Base-by-base conservation (phyloP, 1,140 invertebrate species). In the Drosophila paulistorum region DNA sequence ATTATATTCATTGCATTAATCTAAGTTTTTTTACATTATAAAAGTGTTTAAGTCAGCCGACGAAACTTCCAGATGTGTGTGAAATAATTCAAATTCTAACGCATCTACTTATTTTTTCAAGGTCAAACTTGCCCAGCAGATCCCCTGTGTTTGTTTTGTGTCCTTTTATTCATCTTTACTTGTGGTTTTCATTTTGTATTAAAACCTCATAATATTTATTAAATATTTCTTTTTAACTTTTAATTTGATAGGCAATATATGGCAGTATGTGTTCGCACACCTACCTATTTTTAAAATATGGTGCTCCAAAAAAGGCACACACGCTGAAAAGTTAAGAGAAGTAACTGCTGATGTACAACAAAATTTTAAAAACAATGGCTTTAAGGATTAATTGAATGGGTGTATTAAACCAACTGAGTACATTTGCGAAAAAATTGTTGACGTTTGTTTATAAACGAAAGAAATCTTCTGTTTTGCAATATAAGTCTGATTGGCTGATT, bases 371-470 rank as follows among this genome's bases (percentile, higher is more conserved):
- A 45, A 67, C 45, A 72, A 54, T 41, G 37, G 68, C 54, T 64
- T 57, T 23, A 42, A 23, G 39, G 37, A 17, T 55, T 68, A 72
- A 58, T 45, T 72, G 30, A 57, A n/a, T 13, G 37, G 14, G 45
- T 23, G 26, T 57, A 71, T 61, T 5, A 37, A 75, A 71, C n/a
- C 10, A 20, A 68, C 65, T 71, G 37, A 30, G 20, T 68, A 72
- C 60, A 65, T 65, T 35, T 68, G 42, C n/a, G 68, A 72, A 62
- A 68, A 61, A 69, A 65, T 65, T 69, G 48, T 10, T 54, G 41
- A 0, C 13, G 65, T 74, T 65, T 74, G 62, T 62, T 9, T 67
- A 64, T 51, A 41, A 67, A 10, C 41, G 64, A 4, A 75, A 65
- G 42, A 72, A 62, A 14, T n/a, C n/a, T n/a, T n/a, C n/a, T n/a